Evolutionary conservation across 2,888 invertebrate genomes (phyloP).

Genomic region (Physocephala rufipes): DNA sequence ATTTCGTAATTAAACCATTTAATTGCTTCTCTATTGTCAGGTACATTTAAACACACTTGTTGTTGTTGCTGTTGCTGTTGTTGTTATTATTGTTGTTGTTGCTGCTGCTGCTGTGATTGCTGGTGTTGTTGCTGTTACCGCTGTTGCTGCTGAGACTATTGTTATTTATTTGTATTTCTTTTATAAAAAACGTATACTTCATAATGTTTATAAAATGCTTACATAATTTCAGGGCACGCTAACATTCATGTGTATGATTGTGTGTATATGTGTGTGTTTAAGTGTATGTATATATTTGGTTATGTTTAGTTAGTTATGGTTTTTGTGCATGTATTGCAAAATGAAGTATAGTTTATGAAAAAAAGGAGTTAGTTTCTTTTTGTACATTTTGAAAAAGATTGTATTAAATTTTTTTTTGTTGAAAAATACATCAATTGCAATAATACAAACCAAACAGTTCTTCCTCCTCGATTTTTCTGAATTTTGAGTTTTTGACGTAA

Average conservation of each 20-base stretch:
- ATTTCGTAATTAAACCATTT: neutral
- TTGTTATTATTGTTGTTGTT: constrained; percentile 9
- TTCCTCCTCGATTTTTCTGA: too few relatives aligned
- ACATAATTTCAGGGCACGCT: neutral
- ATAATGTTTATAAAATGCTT: constrained; percentile 28
- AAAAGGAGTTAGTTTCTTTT: too few relatives aligned
- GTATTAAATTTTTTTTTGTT: too few relatives aligned
- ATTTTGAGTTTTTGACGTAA: too few relatives aligned
- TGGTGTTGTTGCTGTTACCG: neutral
- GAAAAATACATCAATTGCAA: too few relatives aligned
- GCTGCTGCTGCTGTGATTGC: neutral
- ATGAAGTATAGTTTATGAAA: too few relatives aligned
- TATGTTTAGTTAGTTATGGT: too few relatives aligned
- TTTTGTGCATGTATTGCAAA: too few relatives aligned
- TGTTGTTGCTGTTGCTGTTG: neutral
- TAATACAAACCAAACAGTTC: too few relatives aligned
- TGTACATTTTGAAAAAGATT: too few relatives aligned
- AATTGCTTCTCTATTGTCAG: constrained; percentile 49
- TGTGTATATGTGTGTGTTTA: constrained; percentile 13
- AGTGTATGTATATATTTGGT: constrained; percentile 1
- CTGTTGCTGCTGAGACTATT: constrained; percentile 34
- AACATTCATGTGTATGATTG: constrained; percentile 16
- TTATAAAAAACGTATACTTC: neutral
- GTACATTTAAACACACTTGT: constrained; percentile 40
- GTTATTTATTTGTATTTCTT: constrained; percentile 14